A percentile compares a stretch with the other conserved stretches of the same genome.
phyloP scores from a whole-genome alignment of 2,113 vertebrate genomes.

The Myotis davidii region DNA sequence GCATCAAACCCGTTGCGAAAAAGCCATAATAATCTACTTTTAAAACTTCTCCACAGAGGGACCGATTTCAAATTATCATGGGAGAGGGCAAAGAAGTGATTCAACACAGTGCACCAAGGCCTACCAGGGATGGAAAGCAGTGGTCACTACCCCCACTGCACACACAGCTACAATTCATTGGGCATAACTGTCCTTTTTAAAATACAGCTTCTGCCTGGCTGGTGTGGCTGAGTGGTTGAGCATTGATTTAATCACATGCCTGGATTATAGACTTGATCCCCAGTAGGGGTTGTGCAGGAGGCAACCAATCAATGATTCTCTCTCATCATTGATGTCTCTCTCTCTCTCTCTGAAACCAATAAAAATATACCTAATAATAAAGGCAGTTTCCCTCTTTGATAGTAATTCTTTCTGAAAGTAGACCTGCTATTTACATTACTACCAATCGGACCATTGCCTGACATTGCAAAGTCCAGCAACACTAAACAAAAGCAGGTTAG shows the following conservation, averaged over 20 bases:
- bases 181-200: background rate
- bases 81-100: background rate
- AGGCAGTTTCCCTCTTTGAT: background rate
- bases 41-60: background rate
- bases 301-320: no score
- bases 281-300: no score
- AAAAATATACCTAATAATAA: no score
- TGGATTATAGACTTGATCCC: no score
- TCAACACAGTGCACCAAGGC: background rate
- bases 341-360: no score
- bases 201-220: background rate
- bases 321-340: no score
- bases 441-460: fast-evolving
- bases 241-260: no score
- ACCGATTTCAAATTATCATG: background rate
- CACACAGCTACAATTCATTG: background rate
- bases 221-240: no score
- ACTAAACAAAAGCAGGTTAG: background rate
- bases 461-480: background rate
- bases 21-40: background rate
- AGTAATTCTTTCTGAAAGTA: background rate
- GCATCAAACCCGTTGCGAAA: no score
- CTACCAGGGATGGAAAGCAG: no score
- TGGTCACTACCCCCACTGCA: fast-evolving
- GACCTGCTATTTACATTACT: background rate